Conservation (phyloP, 2,797 vertebrate genomes). For the Sebastes jordani region DNA sequence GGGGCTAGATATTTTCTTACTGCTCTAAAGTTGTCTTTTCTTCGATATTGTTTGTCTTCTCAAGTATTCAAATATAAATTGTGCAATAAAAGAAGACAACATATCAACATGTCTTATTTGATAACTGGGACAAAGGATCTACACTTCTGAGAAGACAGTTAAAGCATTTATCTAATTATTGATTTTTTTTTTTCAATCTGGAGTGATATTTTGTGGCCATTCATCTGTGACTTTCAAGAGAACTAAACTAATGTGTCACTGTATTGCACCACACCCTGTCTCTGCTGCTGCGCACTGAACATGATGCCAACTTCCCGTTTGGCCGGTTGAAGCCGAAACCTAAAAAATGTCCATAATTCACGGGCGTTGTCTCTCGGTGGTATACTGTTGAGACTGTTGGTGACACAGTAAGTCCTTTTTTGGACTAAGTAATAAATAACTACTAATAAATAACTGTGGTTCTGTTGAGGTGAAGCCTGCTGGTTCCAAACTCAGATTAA, state of each 20-base stretch:
- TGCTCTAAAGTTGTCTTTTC: not conserved
- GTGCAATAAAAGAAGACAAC: too few species aligned
- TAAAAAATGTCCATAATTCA: rapidly evolving
- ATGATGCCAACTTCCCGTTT: not conserved
- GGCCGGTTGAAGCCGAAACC: not conserved
- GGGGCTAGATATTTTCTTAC: too few species aligned
- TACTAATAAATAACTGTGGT: too few species aligned
- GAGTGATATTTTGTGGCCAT: not conserved
- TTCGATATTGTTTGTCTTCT: not conserved
- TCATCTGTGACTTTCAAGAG: not conserved
- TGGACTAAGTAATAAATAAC: too few species aligned
- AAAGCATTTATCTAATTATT: too few species aligned
- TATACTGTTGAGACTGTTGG: not conserved
- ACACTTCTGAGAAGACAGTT: too few species aligned
- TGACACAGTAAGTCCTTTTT: not conserved
- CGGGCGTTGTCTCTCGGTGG: not conserved
- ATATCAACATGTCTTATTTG: too few species aligned
- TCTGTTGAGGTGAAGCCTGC: too few species aligned
- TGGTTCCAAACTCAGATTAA: too few species aligned
- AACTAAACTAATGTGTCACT: not conserved
- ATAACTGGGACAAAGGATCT: too few species aligned
- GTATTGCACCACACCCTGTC: too few species aligned
- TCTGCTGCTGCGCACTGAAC: too few species aligned
- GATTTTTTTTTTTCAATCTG: rapidly evolving
- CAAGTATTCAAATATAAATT: not conserved